phyloP scores from a whole-genome alignment of 2,888 invertebrate species.

The Polyploca ridens region DNA sequence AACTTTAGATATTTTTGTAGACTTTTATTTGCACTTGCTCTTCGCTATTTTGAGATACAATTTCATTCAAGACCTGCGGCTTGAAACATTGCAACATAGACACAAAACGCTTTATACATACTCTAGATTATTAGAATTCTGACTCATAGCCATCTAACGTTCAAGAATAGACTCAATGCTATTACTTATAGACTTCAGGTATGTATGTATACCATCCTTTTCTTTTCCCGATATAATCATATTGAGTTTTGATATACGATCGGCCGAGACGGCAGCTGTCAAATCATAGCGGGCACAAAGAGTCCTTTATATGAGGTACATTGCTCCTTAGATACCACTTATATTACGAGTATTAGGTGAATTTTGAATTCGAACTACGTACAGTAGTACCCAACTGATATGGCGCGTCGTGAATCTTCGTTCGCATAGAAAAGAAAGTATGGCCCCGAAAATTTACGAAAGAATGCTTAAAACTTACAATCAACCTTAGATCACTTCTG shows the following conservation, averaged over 20 bases:
- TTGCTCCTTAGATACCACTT: slow-evolving; percentile 26
- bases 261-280: slow-evolving; percentile 32
- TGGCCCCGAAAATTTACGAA: no score
- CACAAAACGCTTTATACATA: background rate
- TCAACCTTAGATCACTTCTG: no score
- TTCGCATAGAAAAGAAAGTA: no score
- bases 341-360: slow-evolving; percentile 26
- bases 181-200: slow-evolving; percentile 12
- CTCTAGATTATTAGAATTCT: slow-evolving; percentile 1
- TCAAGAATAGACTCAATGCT: slow-evolving; percentile 5
- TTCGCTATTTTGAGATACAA: background rate
- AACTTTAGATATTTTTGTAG: background rate
- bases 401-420: no score
- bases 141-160: background rate
- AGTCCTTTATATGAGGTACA: slow-evolving; percentile 25
- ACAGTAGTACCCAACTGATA: no score
- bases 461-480: no score
- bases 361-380: slow-evolving; percentile 24
- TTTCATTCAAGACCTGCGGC: background rate
- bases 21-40: background rate
- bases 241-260: slow-evolving; percentile 27
- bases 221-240: slow-evolving; percentile 18
- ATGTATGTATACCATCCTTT: slow-evolving; percentile 21
- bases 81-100: background rate
- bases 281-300: slow-evolving; percentile 31